Evolutionary conservation across 2,797 vertebrate genomes (phyloP), one percentile per base, ranked within the genome.

Genomic region (Eulemur mongoz): DNA sequence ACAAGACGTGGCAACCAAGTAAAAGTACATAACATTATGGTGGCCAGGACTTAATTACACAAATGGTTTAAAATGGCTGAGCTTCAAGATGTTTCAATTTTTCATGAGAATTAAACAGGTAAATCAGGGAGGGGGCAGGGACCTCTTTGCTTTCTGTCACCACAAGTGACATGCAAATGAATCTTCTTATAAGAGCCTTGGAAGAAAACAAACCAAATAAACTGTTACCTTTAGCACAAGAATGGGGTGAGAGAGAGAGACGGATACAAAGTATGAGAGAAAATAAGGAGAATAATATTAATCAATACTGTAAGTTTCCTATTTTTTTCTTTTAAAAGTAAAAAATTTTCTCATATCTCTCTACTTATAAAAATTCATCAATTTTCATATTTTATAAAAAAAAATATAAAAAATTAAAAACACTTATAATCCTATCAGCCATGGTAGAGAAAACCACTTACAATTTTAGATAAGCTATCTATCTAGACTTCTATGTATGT

Each of bases 141-240:
- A 91, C 4, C 15, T 50, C 22, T 73, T 4, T 48, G 18, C 35
- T 61, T 72, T 61, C 45, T 87, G 54, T 80, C 43, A 59, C 27
- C 35, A 22, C n/a, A 97, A 83, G 2, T 70, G 59, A 48, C 27
- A 87, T 10, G 65, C 17, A 78, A 95, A 86, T 67, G 57, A 86
- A 43, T 72, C 57, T 73, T 78, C 63, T 43, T 63, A 2, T 43
- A 93, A 80, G 48, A 89, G 30, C 8, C 17, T 83, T 80, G 32
- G 35, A 94, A 89, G 43, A 86, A 86, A 80, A 88, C 17, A 92
- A 88, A 91, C 22, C 32, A 80, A 73, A 65, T 35, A 86, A 87
- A 59, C 65, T 67, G 27, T 43, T 76, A 63, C 15, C 10, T 50
- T 90, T 67, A 84, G 80, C 59, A 72, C 54, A 84, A 67, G 7